Conservation (phyloP, 2,888 invertebrate genomes). For the Stramonita haemastoma region DNA sequence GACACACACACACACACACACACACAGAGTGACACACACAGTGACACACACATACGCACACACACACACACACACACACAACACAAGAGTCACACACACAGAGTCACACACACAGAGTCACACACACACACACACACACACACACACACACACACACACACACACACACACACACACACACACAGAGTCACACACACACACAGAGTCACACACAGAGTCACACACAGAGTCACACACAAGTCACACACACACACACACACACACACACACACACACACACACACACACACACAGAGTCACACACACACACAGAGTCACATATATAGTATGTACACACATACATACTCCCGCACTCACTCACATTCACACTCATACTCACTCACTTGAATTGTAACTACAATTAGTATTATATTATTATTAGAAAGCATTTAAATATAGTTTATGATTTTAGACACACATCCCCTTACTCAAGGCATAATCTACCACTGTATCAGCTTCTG, state of each 20-base stretch:
- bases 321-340: not conserved
- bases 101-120: not conserved
- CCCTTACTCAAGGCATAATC: too few relatives aligned
- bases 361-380: not conserved
- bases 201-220: not conserved
- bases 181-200: not conserved
- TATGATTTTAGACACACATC: too few relatives aligned
- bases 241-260: not conserved
- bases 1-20: not conserved
- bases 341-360: not conserved
- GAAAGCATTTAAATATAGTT: too few relatives aligned
- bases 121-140: slow-evolving; percentile 1
- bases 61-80: not conserved
- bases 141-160: not conserved
- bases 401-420: too few relatives aligned
- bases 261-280: not conserved
- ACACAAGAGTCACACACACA: not conserved
- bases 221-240: not conserved
- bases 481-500: too few relatives aligned
- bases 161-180: not conserved
- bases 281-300: too few relatives aligned
- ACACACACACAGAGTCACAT: too few relatives aligned
- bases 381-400: not conserved
- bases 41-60: not conserved
- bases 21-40: not conserved